These are phyloP conservation scores for Parnassius smintheus DNA, from an alignment of 2,888 invertebrate genomes.

Conservation along the genomic window DNA sequence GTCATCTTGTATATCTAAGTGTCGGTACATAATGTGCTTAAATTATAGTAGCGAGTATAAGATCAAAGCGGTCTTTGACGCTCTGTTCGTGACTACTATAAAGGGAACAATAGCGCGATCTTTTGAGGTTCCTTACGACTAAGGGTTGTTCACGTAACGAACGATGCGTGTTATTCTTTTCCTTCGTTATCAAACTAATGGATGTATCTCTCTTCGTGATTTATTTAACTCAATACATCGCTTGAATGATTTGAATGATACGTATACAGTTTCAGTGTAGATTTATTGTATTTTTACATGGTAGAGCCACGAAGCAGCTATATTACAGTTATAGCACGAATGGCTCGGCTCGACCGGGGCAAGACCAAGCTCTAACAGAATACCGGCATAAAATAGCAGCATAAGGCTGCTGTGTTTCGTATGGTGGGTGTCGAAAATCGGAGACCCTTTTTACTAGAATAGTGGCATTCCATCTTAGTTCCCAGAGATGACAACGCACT, in stretches of 20 bases:
- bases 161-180: constrained; percentile 26
- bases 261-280: no score
- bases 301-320: no score
- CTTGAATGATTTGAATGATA: not conserved
- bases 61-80: constrained; percentile 44
- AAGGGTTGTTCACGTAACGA: constrained; percentile 28
- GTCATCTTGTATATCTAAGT: not conserved
- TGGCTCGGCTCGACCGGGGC: no score
- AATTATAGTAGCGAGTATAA: constrained; percentile 17
- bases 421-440: no score
- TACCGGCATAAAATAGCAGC: no score
- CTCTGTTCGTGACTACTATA: constrained; percentile 49
- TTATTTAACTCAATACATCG: not conserved
- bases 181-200: constrained; percentile 5
- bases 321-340: no score
- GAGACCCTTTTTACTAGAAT: no score
- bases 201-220: constrained; percentile 3
- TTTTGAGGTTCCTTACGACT: constrained; percentile 29
- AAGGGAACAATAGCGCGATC: constrained; percentile 38
- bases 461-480: no score
- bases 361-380: no score
- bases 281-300: no score
- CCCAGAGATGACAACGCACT: no score
- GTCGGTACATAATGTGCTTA: not conserved
- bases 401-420: no score